phyloP scores from a whole-genome alignment of 2,888 invertebrate genomes.

The Lochmaea capreae region DNA sequence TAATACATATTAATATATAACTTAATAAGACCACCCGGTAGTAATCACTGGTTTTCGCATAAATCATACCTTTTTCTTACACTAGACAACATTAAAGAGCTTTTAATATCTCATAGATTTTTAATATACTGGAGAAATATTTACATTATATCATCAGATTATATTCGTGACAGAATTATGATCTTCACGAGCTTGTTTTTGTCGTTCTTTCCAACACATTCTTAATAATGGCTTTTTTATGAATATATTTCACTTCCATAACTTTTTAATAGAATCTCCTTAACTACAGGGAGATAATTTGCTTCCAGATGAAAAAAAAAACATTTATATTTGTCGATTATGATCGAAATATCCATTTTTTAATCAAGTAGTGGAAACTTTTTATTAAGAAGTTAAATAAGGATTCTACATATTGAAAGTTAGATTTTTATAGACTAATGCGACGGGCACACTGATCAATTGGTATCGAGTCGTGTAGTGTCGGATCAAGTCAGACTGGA shows the following conservation, averaged over 20 bases:
- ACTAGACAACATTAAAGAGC: slow-evolving; percentile 60
- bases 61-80: slow-evolving; percentile 65
- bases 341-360: too few relatives aligned
- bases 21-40: slow-evolving; percentile 65
- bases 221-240: slow-evolving; percentile 5
- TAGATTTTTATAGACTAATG: too few relatives aligned
- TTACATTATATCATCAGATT: slow-evolving; percentile 29
- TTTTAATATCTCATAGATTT: slow-evolving; percentile 57
- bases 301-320: neutral
- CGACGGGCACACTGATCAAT: too few relatives aligned
- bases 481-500: too few relatives aligned
- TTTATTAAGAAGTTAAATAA: too few relatives aligned
- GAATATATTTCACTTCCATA: neutral
- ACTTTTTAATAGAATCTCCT: neutral
- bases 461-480: too few relatives aligned
- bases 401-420: too few relatives aligned
- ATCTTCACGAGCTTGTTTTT: slow-evolving; percentile 4
- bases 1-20: slow-evolving; percentile 67
- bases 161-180: slow-evolving; percentile 11
- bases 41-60: slow-evolving; percentile 63
- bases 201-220: slow-evolving; percentile 13
- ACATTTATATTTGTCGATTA: neutral
- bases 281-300: neutral
- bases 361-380: too few relatives aligned
- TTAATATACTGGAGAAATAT: slow-evolving; percentile 24